Evolutionary conservation across 2,888 invertebrate species (phyloP).

Genomic region (Lasioglossum villosulum): DNA sequence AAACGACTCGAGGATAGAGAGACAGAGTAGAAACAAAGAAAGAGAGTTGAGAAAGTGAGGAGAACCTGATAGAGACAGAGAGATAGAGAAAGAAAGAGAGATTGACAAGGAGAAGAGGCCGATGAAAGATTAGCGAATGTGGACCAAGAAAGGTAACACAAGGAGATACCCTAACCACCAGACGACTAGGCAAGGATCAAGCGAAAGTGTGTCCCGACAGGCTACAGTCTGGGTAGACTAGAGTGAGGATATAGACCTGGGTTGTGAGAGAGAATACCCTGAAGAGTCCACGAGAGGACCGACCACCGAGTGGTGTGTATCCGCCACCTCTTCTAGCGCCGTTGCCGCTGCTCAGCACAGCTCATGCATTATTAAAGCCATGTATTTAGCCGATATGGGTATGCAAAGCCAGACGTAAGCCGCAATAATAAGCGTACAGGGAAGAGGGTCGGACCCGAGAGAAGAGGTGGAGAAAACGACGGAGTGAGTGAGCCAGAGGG

Average conservation of each 20-base stretch:
- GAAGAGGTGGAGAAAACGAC: slow-evolving; percentile 48
- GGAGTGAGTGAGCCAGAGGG: neutral
- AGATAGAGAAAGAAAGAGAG: neutral
- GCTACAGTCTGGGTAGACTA: neutral
- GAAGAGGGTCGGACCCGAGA: slow-evolving; percentile 52
- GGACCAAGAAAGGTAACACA: neutral
- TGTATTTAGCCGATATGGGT: slow-evolving; percentile 81
- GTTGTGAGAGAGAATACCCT: slow-evolving; percentile 55
- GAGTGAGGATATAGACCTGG: neutral
- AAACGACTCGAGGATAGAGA: slow-evolving; percentile 47
- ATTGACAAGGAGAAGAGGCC: neutral
- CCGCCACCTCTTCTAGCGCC: slow-evolving; percentile 83
- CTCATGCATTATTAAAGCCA: slow-evolving; percentile 82
- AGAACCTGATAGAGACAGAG: neutral
- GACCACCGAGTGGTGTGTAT: slow-evolving; percentile 81
- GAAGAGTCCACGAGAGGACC: slow-evolving; percentile 59
- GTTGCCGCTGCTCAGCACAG: slow-evolving; percentile 84
- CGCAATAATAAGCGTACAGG: slow-evolving; percentile 80
- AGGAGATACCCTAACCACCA: slow-evolving; percentile 25
- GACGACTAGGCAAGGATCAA: slow-evolving; percentile 27
- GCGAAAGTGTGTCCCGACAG: slow-evolving; percentile 41
- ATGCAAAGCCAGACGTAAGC: slow-evolving; percentile 82
- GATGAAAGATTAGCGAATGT: neutral
- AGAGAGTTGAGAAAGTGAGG: slow-evolving; percentile 44
- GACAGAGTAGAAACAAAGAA: slow-evolving; percentile 30